Percentiles rank a stretch among this genome's conserved stretches.
Evolutionary conservation across 1,140 invertebrate species (phyloP).

Genomic region (Neocloeon triangulifer): DNA sequence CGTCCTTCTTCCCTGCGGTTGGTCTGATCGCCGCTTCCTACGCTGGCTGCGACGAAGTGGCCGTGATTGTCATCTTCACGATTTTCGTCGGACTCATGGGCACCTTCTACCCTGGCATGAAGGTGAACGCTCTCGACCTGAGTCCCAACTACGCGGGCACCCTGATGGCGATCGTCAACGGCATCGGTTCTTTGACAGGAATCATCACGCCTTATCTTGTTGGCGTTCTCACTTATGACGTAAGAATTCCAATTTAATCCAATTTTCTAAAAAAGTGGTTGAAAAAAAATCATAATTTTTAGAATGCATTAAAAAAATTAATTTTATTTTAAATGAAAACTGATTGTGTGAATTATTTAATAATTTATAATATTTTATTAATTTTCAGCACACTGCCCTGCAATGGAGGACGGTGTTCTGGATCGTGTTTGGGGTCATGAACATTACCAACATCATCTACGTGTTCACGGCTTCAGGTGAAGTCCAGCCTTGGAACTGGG

Average conservation of each 20-base stretch:
- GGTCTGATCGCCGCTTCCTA: slow-evolving; percentile 62
- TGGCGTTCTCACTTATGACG: slow-evolving; percentile 47
- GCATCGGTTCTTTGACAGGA: slow-evolving; percentile 56
- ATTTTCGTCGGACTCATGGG: slow-evolving; percentile 52
- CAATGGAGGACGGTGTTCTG: slow-evolving; percentile 70
- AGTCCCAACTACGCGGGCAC: slow-evolving; percentile 62
- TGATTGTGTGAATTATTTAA: too few relatives aligned
- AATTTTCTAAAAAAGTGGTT: not conserved
- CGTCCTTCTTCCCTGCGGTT: slow-evolving; percentile 44
- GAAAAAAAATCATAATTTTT: not conserved
- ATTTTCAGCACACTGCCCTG: slow-evolving; percentile 37
- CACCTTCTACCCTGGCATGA: slow-evolving; percentile 49
- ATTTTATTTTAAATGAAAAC: not conserved
- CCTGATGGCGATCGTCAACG: slow-evolving; percentile 64
- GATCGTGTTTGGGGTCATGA: slow-evolving; percentile 48
- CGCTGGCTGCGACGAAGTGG: slow-evolving; percentile 40
- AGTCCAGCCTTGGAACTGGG: slow-evolving; percentile 41
- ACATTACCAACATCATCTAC: slow-evolving; percentile 48
- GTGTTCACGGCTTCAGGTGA: slow-evolving; percentile 44
- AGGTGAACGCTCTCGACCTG: slow-evolving; percentile 61
- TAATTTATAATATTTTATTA: too few relatives aligned
- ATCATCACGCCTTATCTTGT: slow-evolving; percentile 57
- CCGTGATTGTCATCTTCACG: slow-evolving; percentile 40
- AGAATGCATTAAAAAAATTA: not conserved
- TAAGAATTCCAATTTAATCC: slow-evolving; percentile 12